phyloP scores from a whole-genome alignment of 2,797 vertebrate genomes.

The Pantherophis alleghaniensis region DNA sequence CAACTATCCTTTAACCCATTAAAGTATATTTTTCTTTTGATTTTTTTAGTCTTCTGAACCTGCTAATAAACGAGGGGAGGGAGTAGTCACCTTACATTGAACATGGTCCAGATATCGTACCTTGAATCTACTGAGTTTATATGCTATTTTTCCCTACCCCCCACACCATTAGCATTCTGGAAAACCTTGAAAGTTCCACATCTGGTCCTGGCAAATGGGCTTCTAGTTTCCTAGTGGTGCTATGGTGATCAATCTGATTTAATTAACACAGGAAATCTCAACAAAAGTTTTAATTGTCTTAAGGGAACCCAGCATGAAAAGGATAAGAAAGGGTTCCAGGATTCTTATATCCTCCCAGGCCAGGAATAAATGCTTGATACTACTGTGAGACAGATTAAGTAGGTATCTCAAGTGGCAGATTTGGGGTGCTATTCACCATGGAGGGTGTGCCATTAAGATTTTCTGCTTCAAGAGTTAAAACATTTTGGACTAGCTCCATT shows the following conservation, averaged over 20 bases:
- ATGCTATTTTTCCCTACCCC: neutral
- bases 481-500: neutral
- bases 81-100: neutral
- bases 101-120: neutral
- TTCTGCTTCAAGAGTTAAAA: neutral
- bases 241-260: slow-evolving; percentile 8
- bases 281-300: neutral
- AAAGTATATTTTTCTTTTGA: neutral
- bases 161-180: neutral
- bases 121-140: neutral
- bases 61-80: neutral
- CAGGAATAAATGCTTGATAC: neutral
- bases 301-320: neutral
- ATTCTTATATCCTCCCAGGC: neutral
- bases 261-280: neutral
- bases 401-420: neutral
- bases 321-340: neutral
- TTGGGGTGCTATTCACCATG: neutral
- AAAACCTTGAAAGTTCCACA: neutral
- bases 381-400: neutral
- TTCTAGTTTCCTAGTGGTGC: neutral
- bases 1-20: neutral
- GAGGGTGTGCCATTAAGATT: neutral
- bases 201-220: neutral
- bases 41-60: neutral